Base-by-base conservation (phyloP, 2,888 invertebrate species). In the Isotomurus palustris region DNA sequence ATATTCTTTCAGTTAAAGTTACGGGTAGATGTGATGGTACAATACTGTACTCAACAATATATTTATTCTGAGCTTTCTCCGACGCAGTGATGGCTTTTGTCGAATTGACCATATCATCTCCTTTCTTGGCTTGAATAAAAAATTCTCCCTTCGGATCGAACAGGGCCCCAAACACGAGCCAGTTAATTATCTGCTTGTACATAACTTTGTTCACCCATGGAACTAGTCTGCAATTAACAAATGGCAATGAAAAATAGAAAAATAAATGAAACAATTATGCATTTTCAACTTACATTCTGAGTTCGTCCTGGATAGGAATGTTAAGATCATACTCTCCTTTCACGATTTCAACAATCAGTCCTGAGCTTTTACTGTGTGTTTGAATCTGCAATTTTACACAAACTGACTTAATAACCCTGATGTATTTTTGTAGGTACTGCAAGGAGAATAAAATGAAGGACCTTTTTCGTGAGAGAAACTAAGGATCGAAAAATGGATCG, bases 181-280 rank as follows among this genome's bases (percentile, higher is more conserved):
- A 70, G 53, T 64, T 67, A 0, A 61, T 69, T 12, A 70, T 65
- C 56, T 70, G 70, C 36, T 67, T 62, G 41, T 62, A 69, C 2
- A 70, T 52, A 24, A 63, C 56, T 12, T 57, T 47, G 51, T 70
- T 69, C 2, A 67, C 57, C 62, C 67, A 64, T 5, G 63, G 66
- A 35, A 64, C 58, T 4, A 70, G 29, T 28, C 67, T 68, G 41
- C 6, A 41, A 50, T 35, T 17, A 44, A 24, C 38, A 4, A 40
- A 22, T 41, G n/a, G n/a, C n/a, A n/a, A n/a, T n/a, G n/a, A n/a
- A n/a, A n/a, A n/a, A n/a, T n/a, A n/a, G n/a, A n/a, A n/a, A n/a
- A n/a, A n/a, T n/a, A n/a, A n/a, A 52, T 25, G 29, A n/a, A n/a
- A n/a, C n/a, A n/a, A n/a, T n/a, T n/a, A n/a, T n/a, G n/a, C n/a